Percentiles rank a stretch among this genome's conserved stretches.
Evolutionary conservation across 2,797 vertebrate species (phyloP).

Genomic region (Uromys caudimaculatus): DNA sequence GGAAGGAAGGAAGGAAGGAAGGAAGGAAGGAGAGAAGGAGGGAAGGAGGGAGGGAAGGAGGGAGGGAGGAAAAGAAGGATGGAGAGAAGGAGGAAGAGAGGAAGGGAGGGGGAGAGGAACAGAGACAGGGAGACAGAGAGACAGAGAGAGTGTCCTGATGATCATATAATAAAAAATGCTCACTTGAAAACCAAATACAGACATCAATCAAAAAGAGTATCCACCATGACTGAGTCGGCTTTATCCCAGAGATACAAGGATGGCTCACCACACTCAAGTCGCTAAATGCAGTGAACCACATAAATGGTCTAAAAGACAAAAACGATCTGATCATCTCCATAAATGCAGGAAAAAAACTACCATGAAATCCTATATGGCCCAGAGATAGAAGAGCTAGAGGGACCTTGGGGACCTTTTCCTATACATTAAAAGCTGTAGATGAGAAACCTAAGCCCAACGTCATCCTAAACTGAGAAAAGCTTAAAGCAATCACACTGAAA

Average conservation of each 20-base stretch:
- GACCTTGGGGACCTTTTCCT: neutral
- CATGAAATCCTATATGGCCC: no score
- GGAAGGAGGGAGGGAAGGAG: neutral
- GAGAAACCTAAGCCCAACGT: neutral
- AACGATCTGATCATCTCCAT: neutral
- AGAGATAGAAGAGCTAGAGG: neutral
- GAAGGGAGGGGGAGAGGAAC: accelerated
- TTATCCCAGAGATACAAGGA: neutral
- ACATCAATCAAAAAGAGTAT: neutral
- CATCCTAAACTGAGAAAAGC: neutral
- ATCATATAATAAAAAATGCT: neutral
- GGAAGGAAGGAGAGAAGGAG: neutral
- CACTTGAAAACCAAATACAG: neutral
- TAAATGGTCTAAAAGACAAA: neutral
- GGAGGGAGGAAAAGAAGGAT: neutral
- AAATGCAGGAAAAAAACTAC: neutral
- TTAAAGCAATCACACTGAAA: neutral
- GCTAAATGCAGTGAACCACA: neutral
- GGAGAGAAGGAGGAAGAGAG: no score
- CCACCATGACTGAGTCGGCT: neutral
- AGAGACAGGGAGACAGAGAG: neutral
- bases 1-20: neutral
- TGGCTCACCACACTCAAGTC: neutral
- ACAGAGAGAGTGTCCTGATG: neutral
- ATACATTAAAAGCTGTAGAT: neutral